Conservation (phyloP, 2,797 vertebrate species). For the Clarias laeviceps region DNA sequence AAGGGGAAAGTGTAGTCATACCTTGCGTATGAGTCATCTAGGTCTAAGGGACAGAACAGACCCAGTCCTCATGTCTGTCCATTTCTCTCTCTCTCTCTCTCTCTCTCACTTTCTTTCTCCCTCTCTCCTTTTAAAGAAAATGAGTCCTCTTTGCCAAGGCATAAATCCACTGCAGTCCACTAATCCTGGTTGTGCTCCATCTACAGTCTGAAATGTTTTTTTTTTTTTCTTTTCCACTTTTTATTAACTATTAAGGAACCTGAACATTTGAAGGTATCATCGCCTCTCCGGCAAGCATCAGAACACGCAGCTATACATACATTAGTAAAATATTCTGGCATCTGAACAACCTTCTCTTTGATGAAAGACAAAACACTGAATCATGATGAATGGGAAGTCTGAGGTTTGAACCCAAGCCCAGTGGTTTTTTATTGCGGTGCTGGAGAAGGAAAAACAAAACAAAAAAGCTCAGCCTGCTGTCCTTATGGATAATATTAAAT, state of each 20-base stretch:
- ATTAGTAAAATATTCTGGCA: background rate
- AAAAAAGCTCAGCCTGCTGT: background rate
- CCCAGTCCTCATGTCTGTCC: slow-evolving; percentile 12
- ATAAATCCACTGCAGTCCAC: slow-evolving; percentile 23
- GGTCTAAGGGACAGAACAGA: slow-evolving; percentile 47
- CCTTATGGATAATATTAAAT: background rate
- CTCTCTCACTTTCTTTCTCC: slow-evolving; percentile 21
- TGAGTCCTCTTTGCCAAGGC: slow-evolving; percentile 37
- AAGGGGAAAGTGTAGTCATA: slow-evolving; percentile 56
- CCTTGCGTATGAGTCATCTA: slow-evolving; percentile 51
- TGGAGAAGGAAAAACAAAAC: too few species aligned
- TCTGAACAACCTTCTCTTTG: background rate
- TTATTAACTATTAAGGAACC: slow-evolving; percentile 15
- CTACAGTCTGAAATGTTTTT: background rate
- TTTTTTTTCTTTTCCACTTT: background rate
- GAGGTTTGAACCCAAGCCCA: background rate
- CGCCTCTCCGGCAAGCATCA: background rate
- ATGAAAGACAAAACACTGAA: background rate
- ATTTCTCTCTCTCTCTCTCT: slow-evolving; percentile 23
- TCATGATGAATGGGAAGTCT: background rate
- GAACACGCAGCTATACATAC: background rate
- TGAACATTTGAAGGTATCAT: background rate
- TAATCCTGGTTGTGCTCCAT: slow-evolving; percentile 14
- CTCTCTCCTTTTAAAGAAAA: slow-evolving; percentile 56
- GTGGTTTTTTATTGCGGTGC: background rate